Conservation (phyloP, 2,113 vertebrate species). For the Cervus canadensis region DNA sequence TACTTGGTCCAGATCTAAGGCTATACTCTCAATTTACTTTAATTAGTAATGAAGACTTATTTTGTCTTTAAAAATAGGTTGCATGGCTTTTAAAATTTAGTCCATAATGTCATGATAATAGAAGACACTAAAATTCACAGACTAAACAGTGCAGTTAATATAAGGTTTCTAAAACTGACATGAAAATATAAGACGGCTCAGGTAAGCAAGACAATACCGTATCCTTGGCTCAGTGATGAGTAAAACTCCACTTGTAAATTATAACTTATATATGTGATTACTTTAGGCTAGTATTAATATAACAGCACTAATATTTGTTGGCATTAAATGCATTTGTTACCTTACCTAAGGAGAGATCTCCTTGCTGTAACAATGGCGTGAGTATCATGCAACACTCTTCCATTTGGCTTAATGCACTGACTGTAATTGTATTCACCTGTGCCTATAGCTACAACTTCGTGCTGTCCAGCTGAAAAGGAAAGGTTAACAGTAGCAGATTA, state of each 20-base stretch:
- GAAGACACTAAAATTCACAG: background rate
- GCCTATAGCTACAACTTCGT: conserved; percentile 91
- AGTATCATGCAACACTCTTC: conserved; percentile 90
- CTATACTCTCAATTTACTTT: background rate
- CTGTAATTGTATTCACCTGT: conserved; percentile 90
- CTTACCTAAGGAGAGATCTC: conserved; percentile 91
- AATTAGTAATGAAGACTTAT: background rate
- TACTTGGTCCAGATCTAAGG: background rate
- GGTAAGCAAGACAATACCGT: background rate
- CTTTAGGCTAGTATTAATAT: background rate
- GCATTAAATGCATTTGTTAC: background rate
- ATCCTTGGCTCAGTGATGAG: background rate
- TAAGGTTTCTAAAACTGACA: background rate
- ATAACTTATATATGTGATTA: background rate
- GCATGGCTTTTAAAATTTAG: background rate
- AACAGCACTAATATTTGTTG: background rate
- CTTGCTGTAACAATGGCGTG: conserved; percentile 91
- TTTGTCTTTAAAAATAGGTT: background rate
- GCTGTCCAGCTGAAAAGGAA: conserved; percentile 75
- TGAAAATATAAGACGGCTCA: background rate
- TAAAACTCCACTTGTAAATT: background rate
- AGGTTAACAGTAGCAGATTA: background rate
- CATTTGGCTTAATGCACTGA: conserved; percentile 75
- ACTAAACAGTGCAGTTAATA: background rate
- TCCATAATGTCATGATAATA: background rate